phyloP scores from a whole-genome alignment of 2,888 invertebrate species.

The Hofmannophila pseudospretella region DNA sequence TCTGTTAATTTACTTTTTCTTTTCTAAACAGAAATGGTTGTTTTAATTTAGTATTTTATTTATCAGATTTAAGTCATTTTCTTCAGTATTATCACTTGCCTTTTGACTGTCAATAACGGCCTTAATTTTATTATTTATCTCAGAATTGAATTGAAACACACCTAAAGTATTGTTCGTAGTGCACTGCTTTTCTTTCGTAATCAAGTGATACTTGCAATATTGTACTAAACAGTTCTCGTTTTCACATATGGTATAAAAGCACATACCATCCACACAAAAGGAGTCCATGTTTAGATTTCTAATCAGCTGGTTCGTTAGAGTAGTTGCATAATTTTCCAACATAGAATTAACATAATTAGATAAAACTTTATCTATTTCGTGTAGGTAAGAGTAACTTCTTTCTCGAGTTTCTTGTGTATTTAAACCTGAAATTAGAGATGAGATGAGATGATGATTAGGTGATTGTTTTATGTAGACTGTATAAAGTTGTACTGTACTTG shows the following conservation, averaged over 20 bases:
- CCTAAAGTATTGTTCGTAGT: slow-evolving; percentile 19
- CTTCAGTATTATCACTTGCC: slow-evolving; percentile 25
- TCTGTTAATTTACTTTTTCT: too few relatives aligned
- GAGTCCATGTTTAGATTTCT: slow-evolving; percentile 34
- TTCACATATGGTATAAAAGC: slow-evolving; percentile 42
- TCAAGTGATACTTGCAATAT: slow-evolving; percentile 42
- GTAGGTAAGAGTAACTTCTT: slow-evolving; percentile 13
- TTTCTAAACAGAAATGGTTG: too few relatives aligned
- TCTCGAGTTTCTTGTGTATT: slow-evolving; percentile 14
- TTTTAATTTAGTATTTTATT: slow-evolving; percentile 32
- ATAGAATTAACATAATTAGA: slow-evolving; percentile 30
- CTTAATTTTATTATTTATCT: slow-evolving; percentile 19
- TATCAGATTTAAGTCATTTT: slow-evolving; percentile 31
- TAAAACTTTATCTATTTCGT: slow-evolving; percentile 25
- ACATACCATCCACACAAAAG: slow-evolving; percentile 40
- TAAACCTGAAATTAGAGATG: slow-evolving; percentile 32
- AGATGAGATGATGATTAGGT: too few relatives aligned
- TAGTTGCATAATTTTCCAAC: slow-evolving; percentile 36
- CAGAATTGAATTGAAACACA: slow-evolving; percentile 13
- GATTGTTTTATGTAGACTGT: too few relatives aligned
- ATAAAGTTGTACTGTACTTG: too few relatives aligned
- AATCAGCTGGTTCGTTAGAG: slow-evolving; percentile 39
- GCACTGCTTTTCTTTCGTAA: slow-evolving; percentile 37
- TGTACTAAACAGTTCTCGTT: slow-evolving; percentile 27
- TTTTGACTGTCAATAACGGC: slow-evolving; percentile 9